A percentile compares a stretch with the other conserved stretches of the same genome.
These are phyloP conservation scores for Drosophila putrida DNA, from an alignment of 2,888 invertebrate genomes.

Conservation along the genomic window DNA sequence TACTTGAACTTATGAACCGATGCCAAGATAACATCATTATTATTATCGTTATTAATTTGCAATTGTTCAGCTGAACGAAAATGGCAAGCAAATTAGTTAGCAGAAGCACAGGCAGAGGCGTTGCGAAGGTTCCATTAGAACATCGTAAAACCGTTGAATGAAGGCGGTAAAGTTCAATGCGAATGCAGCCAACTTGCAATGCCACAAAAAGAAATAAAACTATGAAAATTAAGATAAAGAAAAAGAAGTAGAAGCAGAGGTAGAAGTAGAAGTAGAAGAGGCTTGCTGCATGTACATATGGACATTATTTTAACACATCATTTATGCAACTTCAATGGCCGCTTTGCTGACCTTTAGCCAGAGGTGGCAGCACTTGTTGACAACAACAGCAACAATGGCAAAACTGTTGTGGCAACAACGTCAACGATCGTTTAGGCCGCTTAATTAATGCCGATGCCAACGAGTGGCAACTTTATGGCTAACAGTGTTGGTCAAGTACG, in stretches of 20 bases:
- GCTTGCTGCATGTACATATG: slow-evolving; percentile 39
- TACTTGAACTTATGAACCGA: slow-evolving; percentile 54
- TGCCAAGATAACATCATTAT: slow-evolving; percentile 36
- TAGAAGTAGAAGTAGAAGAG: neutral
- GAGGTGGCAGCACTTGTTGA: slow-evolving; percentile 35
- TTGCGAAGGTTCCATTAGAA: slow-evolving; percentile 52
- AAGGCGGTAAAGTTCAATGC: slow-evolving; percentile 74
- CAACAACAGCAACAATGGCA: slow-evolving; percentile 22
- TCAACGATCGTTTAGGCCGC: slow-evolving; percentile 57
- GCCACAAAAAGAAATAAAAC: slow-evolving; percentile 30
- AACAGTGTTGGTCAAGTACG: slow-evolving; percentile 60
- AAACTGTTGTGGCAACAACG: slow-evolving; percentile 19
- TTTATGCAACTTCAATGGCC: slow-evolving; percentile 64
- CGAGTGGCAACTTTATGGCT: slow-evolving; percentile 61
- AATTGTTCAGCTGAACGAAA: slow-evolving; percentile 60
- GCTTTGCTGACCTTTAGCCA: slow-evolving; percentile 69
- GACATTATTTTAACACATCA: slow-evolving; percentile 69
- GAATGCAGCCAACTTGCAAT: slow-evolving; percentile 44
- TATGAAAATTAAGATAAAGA: slow-evolving; percentile 1
- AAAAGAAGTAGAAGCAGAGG: neutral
- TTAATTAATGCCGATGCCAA: slow-evolving; percentile 67
- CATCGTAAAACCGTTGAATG: slow-evolving; percentile 36
- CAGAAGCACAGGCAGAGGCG: slow-evolving; percentile 17
- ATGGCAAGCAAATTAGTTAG: slow-evolving; percentile 54
- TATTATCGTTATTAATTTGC: slow-evolving; percentile 63